These are phyloP conservation scores for Arrhopalites spinosus DNA, from an alignment of 2,888 invertebrate genomes.

Conservation along the genomic window DNA sequence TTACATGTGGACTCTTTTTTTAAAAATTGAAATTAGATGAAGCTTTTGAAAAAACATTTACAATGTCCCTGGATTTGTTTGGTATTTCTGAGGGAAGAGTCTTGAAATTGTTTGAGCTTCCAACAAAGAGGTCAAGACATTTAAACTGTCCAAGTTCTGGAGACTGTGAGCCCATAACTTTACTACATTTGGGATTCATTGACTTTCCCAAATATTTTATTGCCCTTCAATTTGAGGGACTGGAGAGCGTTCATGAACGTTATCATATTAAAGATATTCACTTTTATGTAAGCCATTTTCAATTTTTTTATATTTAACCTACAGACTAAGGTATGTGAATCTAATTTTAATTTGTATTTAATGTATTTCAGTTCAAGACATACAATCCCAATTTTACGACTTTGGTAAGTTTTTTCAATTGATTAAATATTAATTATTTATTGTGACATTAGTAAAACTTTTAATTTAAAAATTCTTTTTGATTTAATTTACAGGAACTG, in stretches of 20 bases:
- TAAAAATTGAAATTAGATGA: constrained; percentile 68
- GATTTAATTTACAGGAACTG: constrained; percentile 93
- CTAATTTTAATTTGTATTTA: background rate
- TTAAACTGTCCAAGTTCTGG: constrained; percentile 69
- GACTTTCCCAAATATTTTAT: constrained; percentile 88
- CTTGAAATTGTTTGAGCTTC: constrained; percentile 49
- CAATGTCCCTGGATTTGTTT: constrained; percentile 70
- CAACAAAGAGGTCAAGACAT: constrained; percentile 67
- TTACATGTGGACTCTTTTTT: no score
- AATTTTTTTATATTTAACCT: background rate
- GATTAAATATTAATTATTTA: no score
- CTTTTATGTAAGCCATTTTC: constrained; percentile 73
- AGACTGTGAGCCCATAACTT: constrained; percentile 81
- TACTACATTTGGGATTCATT: constrained; percentile 85
- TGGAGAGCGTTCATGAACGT: constrained; percentile 81
- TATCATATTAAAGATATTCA: constrained; percentile 82
- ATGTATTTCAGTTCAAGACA: constrained; percentile 78
- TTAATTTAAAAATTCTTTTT: no score
- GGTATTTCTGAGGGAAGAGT: constrained; percentile 50
- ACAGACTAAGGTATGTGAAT: background rate
- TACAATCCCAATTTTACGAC: constrained; percentile 96
- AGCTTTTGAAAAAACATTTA: constrained; percentile 86
- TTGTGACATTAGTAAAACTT: no score
- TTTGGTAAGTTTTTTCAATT: no score
- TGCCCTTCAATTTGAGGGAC: constrained; percentile 79